Percentiles rank a stretch among this genome's conserved stretches.
Conservation (phyloP, 2,113 vertebrate species). For the Hirundichthys speculiger region DNA sequence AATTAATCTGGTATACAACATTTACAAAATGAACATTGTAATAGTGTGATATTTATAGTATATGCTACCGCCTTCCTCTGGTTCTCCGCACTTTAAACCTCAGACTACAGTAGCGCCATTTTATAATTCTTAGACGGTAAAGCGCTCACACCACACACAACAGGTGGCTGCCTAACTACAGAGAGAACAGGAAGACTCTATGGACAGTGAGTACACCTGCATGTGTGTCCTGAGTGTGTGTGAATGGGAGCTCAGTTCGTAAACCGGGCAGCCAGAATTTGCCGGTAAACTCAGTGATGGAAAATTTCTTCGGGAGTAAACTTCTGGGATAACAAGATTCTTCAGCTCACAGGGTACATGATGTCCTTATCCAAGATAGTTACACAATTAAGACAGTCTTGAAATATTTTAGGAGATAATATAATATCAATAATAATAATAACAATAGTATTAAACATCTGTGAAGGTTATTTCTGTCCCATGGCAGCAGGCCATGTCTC, state of each 20-base stretch:
- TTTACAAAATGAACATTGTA: conserved; percentile 79
- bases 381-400: conserved; percentile 78
- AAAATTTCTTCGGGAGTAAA: conserved; percentile 57
- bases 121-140: conserved; percentile 44
- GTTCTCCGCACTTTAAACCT: conserved; percentile 66
- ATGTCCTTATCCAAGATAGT: conserved; percentile 70
- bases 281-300: conserved; percentile 63
- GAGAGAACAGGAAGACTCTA: conserved; percentile 80
- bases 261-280: conserved; percentile 64
- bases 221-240: conserved; percentile 78
- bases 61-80: conserved; percentile 80
- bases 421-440: conserved; percentile 69
- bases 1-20: conserved; percentile 81
- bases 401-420: conserved; percentile 79
- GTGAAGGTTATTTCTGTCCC: conserved; percentile 67
- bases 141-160: conserved; percentile 58
- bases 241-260: conserved; percentile 69
- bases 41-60: conserved; percentile 76
- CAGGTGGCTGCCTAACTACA: conserved; percentile 68
- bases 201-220: conserved; percentile 78
- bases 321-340: conserved; percentile 68
- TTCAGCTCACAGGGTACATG: conserved; percentile 65
- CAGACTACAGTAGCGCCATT: conserved; percentile 52
- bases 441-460: conserved; percentile 77
- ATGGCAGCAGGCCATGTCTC: conserved; percentile 49